Percentiles rank a stretch among this genome's conserved stretches.
Evolutionary conservation across 2,113 vertebrate genomes (phyloP).

Genomic region (Taxidea taxus): DNA sequence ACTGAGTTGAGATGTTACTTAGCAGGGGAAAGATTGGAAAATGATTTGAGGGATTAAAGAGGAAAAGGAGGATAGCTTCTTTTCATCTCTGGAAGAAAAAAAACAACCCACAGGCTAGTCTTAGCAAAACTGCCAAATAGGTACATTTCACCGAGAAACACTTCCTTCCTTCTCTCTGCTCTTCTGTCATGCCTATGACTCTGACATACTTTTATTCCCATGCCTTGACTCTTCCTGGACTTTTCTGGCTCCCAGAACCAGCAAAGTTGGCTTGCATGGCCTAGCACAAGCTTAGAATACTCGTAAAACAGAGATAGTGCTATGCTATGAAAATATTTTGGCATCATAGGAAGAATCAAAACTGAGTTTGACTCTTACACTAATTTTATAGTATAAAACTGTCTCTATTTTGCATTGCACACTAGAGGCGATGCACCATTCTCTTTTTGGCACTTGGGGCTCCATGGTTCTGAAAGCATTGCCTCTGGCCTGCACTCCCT

Average conservation of each 20-base stretch:
- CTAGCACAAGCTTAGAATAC: neutral
- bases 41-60: neutral
- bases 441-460: neutral
- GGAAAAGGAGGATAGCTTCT: neutral
- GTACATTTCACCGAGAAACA: neutral
- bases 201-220: neutral
- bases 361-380: neutral
- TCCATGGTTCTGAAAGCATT: neutral
- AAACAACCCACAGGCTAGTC: no score
- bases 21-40: neutral
- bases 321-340: neutral
- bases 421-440: neutral
- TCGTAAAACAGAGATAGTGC: neutral
- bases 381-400: neutral
- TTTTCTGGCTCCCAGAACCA: neutral
- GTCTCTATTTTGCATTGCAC: neutral
- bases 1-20: neutral
- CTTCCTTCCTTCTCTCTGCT: neutral
- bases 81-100: conserved; percentile 8
- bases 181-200: neutral
- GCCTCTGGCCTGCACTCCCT: neutral
- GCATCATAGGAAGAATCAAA: conserved; percentile 14
- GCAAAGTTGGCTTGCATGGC: neutral
- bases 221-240: neutral
- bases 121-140: neutral